A percentile compares a stretch with the other conserved stretches of the same genome.
Evolutionary conservation across 1,140 invertebrate species (phyloP).

Genomic region (Reticulitermes speratus): DNA sequence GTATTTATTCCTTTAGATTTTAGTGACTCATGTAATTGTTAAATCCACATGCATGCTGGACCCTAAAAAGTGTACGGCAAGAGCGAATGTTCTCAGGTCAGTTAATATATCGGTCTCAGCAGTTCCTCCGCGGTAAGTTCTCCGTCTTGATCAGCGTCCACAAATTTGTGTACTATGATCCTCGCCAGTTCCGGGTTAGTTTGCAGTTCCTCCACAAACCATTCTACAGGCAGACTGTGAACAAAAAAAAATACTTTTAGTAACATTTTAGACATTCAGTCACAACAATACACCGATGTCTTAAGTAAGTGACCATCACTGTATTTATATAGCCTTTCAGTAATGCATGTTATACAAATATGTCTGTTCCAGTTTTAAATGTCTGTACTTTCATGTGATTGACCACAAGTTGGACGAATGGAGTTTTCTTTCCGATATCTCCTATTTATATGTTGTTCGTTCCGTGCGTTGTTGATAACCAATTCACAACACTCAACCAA

Average conservation of each 20-base stretch:
- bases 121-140: constrained; percentile 32
- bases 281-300: neutral
- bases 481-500: no score
- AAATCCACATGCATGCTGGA: neutral
- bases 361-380: no score
- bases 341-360: no score
- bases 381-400: no score
- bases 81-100: neutral
- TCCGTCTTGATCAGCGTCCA: constrained; percentile 58
- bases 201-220: constrained; percentile 57
- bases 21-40: neutral
- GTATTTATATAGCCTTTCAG: no score
- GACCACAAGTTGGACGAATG: no score
- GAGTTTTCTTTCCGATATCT: no score
- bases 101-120: constrained; percentile 30
- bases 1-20: neutral
- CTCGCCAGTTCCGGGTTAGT: constrained; percentile 57
- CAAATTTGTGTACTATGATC: constrained; percentile 56
- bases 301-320: no score
- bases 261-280: neutral
- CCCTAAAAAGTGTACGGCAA: neutral
- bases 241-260: neutral
- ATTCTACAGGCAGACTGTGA: constrained; percentile 50
- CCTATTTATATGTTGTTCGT: no score
- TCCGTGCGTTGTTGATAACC: no score